Evolutionary conservation across 1,140 invertebrate species (phyloP), one percentile per base, ranked within the genome.

Genomic region (Ruditapes philippinarum): DNA sequence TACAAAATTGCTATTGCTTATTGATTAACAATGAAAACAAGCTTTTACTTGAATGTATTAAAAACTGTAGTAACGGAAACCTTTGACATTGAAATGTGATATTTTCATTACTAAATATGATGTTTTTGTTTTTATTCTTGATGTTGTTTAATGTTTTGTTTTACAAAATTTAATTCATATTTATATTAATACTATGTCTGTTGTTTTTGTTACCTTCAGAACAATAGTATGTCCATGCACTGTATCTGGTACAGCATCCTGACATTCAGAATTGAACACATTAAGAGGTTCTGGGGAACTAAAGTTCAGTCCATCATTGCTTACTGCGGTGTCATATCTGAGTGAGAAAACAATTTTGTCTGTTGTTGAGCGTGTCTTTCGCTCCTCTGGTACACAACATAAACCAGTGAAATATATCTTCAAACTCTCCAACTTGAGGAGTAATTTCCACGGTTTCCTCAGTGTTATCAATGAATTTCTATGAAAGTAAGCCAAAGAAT

Each of bases 221-320:
- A 54, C 51, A 54, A 54, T 54, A 54, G 11, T 9, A 19, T 54
- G 22, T 5, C 51, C 51, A 14, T 54, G 40, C 31, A 42, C 11
- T 25, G 9, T 42, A 14, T 42, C 70, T 42, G 42, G 36, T 12
- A 60, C 17, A 36, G 49, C 38, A 22, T 62, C 54, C 38, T 81
- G 78, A 81, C 78, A 81, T 12, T 28, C 38, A 9, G 78, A 81
- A 81, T 81, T 33, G 36, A 14, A 81, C 2, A 81, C 78, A 19
- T 36, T 14, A 19, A 81, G 25, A n/a, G 78, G 28, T 62, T 28
- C 49, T 0, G 49, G 14, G 12, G 14, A 1, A 42, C 78, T 33
- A 36, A 81, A 81, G 31, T 57, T 36, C 5, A 19, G 11, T 28
- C 78, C 78, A 36, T 81, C 36, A 45, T 81, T 81, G 33, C 78